Evolutionary conservation across 1,140 invertebrate genomes (phyloP).

Genomic region (Dinoponera quadriceps): DNA sequence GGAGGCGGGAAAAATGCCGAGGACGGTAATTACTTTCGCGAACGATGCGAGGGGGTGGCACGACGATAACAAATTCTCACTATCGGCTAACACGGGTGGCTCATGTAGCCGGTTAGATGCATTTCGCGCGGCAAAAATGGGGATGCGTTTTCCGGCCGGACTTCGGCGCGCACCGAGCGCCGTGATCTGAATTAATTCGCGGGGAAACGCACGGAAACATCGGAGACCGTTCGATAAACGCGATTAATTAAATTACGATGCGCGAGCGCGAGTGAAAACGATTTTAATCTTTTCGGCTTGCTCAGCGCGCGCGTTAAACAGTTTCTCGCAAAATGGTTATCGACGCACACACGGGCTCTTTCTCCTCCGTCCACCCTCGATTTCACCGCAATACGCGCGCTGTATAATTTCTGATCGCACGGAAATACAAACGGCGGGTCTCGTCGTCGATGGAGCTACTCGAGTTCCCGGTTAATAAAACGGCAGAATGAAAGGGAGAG

Average conservation of each 20-base stretch:
- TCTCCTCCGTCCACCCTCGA: neutral
- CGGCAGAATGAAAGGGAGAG: neutral
- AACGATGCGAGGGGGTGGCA: neutral
- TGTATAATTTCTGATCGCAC: neutral
- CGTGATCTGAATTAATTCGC: constrained; percentile 18
- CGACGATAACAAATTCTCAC: constrained; percentile 28
- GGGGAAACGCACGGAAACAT: constrained; percentile 13
- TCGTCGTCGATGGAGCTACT: neutral
- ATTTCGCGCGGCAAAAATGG: constrained; percentile 12
- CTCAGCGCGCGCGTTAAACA: neutral
- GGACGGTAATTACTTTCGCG: constrained; percentile 8
- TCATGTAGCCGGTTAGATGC: constrained; percentile 8
- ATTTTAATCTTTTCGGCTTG: constrained; percentile 19
- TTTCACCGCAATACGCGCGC: neutral
- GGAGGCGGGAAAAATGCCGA: neutral
- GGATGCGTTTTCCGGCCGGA: neutral
- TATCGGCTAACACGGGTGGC: neutral
- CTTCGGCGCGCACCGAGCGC: neutral
- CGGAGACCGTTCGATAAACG: constrained; percentile 3
- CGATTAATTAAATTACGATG: constrained; percentile 14
- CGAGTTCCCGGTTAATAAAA: neutral
- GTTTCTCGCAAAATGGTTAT: neutral
- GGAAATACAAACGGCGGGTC: neutral
- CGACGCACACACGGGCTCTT: too few relatives aligned
- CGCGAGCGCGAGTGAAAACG: neutral